Evolutionary conservation across 2,888 invertebrate species (phyloP).

Genomic region (Mythimna lalbum): DNA sequence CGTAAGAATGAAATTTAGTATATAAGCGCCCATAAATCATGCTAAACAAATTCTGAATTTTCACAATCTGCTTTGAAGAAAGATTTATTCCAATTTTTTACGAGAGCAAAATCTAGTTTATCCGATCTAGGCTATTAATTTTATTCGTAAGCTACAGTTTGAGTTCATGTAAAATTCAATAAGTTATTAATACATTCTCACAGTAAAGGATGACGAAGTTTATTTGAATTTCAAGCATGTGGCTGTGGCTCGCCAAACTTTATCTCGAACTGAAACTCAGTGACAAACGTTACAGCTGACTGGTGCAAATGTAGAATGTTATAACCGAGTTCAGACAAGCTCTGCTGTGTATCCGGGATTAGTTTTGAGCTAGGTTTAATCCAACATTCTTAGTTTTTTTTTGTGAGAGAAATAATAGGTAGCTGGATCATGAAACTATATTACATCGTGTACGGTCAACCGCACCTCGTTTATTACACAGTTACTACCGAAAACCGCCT

Average conservation of each 20-base stretch:
- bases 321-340: constrained; percentile 7
- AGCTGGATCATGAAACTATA: not conserved
- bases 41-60: too few species aligned
- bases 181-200: constrained; percentile 16
- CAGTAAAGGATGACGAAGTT: constrained; percentile 14
- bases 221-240: constrained; percentile 24
- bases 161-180: constrained; percentile 4
- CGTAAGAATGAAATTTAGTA: too few species aligned
- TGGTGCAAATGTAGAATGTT: constrained; percentile 9
- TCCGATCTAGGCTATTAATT: too few species aligned
- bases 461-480: too few species aligned
- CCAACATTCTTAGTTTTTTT: not conserved
- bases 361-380: not conserved
- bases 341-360: constrained; percentile 1
- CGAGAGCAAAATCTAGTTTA: not conserved
- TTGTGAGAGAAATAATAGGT: not conserved
- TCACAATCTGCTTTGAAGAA: too few species aligned
- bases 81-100: not conserved
- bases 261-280: constrained; percentile 13
- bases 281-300: constrained; percentile 36
- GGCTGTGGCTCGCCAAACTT: constrained; percentile 26
- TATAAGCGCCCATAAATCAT: too few species aligned
- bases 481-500: not conserved
- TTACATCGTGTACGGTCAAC: not conserved
- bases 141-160: not conserved